Percentiles rank a stretch among this genome's conserved stretches.
Conservation (phyloP, 1,140 invertebrate species). For the Tetragonula clypearis region DNA sequence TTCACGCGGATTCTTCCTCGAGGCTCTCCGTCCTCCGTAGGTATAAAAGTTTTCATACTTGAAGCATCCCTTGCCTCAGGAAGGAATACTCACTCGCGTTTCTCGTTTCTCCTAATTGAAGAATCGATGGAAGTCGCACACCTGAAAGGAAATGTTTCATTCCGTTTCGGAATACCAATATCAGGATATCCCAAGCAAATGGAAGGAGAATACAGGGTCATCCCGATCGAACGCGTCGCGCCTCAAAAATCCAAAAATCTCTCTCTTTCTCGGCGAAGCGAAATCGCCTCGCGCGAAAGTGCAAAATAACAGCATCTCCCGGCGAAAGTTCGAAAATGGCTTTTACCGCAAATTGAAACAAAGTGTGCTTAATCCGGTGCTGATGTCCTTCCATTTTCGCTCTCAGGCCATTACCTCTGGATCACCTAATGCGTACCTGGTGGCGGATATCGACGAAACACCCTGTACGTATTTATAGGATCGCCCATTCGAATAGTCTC, state of each 20-base stretch:
- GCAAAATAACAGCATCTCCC: not conserved
- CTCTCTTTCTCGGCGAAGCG: not conserved
- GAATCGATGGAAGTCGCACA: not conserved
- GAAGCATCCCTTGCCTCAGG: too few relatives aligned
- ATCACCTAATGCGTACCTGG: not conserved
- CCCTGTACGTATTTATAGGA: slow-evolving; percentile 46
- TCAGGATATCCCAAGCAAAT: too few relatives aligned
- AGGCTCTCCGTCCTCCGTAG: not conserved
- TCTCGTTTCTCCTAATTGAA: not conserved
- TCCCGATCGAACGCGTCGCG: too few relatives aligned
- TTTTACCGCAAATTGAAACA: not conserved
- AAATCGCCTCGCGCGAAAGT: not conserved
- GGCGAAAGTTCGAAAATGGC: not conserved
- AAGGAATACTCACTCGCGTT: too few relatives aligned
- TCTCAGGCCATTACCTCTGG: not conserved
- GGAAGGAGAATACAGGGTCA: too few relatives aligned
- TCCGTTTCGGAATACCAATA: too few relatives aligned
- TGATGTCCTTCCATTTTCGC: not conserved
- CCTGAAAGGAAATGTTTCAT: not conserved
- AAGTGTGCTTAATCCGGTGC: not conserved
- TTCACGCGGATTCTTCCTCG: slow-evolving; percentile 7
- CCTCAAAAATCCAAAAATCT: not conserved
- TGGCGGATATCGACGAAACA: slow-evolving; percentile 24
- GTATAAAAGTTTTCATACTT: not conserved
- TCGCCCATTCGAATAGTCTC: slow-evolving; percentile 44